A percentile compares a stretch with the other conserved stretches of the same genome.
Evolutionary conservation across 2,797 vertebrate species (phyloP).

Genomic region (Pteropus rufus): DNA sequence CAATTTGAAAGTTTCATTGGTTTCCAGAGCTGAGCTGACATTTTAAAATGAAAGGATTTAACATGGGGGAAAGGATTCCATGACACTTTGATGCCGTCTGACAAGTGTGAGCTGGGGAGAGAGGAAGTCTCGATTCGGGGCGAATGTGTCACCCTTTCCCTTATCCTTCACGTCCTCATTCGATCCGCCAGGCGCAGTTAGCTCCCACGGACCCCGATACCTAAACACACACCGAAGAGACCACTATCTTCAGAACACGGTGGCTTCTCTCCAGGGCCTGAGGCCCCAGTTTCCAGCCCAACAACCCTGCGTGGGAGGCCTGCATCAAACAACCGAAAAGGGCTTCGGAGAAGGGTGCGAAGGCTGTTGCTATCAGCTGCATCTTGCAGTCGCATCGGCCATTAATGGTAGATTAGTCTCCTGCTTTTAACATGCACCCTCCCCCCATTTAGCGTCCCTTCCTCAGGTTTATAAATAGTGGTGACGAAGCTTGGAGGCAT

Average conservation of each 20-base stretch:
- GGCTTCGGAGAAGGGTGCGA: neutral
- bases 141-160: neutral
- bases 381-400: neutral
- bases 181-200: neutral
- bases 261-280: neutral
- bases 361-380: rapidly evolving
- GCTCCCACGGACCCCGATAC: neutral
- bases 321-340: too few relatives aligned
- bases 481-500: neutral
- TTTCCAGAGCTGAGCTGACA: neutral
- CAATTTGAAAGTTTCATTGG: neutral
- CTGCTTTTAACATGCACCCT: too few relatives aligned
- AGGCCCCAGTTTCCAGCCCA: too few relatives aligned
- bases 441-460: neutral
- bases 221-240: neutral
- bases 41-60: neutral
- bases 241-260: neutral
- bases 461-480: neutral
- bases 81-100: neutral
- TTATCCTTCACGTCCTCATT: neutral
- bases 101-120: neutral
- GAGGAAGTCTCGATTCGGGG: neutral
- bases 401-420: neutral
- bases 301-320: neutral
- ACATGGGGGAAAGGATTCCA: neutral